Evolutionary conservation across 1,140 invertebrate species (phyloP).

Genomic region (Tetramorium alpestre): DNA sequence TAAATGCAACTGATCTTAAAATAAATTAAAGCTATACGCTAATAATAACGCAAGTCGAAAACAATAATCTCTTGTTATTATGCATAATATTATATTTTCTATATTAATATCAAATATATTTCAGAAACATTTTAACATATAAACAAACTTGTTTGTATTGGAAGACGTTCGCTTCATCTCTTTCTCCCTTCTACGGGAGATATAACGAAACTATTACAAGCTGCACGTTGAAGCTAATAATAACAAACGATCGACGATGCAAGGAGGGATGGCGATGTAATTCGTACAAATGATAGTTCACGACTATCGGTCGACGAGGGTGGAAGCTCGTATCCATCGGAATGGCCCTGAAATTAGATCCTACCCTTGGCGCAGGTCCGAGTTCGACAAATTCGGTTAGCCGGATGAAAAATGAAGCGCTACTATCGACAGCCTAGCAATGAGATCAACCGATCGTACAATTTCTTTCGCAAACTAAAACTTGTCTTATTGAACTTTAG

Average conservation of each 20-base stretch:
- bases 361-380: conserved; percentile 79
- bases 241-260: conserved; percentile 82
- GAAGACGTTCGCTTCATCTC: background rate
- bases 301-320: conserved; percentile 76
- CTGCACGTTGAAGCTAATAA: conserved; percentile 79
- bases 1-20: background rate
- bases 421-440: conserved; percentile 52
- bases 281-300: conserved; percentile 85
- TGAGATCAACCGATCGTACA: conserved; percentile 35
- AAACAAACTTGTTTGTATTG: background rate
- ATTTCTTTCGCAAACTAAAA: conserved; percentile 42
- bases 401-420: conserved; percentile 82
- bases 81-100: background rate
- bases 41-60: background rate
- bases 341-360: conserved; percentile 84
- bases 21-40: background rate
- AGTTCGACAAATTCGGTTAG: conserved; percentile 84
- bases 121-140: background rate
- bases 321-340: conserved; percentile 78
- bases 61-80: background rate
- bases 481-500: background rate
- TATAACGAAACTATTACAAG: conserved; percentile 75
- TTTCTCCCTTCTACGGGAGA: background rate
- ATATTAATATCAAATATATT: background rate
- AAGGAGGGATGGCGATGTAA: conserved; percentile 76